Base-by-base conservation (phyloP, 2,888 invertebrate species). In the Abrostola triplasia region DNA sequence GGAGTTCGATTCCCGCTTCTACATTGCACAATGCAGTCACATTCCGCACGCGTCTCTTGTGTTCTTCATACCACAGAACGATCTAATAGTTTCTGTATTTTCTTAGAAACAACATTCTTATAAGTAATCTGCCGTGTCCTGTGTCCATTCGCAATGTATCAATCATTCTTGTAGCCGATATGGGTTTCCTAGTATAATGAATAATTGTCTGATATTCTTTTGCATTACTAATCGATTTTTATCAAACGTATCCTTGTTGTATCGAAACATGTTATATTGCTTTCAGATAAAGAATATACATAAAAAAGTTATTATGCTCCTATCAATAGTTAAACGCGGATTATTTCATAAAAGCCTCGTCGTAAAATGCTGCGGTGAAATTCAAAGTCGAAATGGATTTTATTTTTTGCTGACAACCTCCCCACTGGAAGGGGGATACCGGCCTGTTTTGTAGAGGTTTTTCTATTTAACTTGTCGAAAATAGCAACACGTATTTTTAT, bases 1-100 rank as follows among this genome's bases (percentile, higher is more conserved):
- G 79, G 78, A 79, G 80, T 88, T 88, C 77, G 82, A 87, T 85
- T 87, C 88, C 84, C 83, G 77, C 69, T 86, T 87, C 81, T 86
- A 85, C 83, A 86, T 87, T 82, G 77, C 87, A 86, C 84, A 87
- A 86, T 82, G 75, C 77, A 81, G 76, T 55, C 73, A 79, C 84
- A 84, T 89, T 83, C 85, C 83, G 63, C 62, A 81, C 81, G 74
- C 73, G 76, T 62, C 73, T 65, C 72, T 74, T 80, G 68, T 76
- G 62, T 70, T 78, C 75, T 68, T 77, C 73, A 73, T 70, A 54
- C 65, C 72, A 65, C 52, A 67, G 42, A 59, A 50, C 42, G 36
- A 59, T 65, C 35, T 60, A 50, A 70, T 58, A 36, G 7, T 59
- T 67, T 58, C 54, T 73, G 64, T 64, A 59, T 42, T 42, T 73